These are phyloP conservation scores for Pogonocichla stellata DNA, from an alignment of 2,113 vertebrate genomes.

Conservation along the genomic window DNA sequence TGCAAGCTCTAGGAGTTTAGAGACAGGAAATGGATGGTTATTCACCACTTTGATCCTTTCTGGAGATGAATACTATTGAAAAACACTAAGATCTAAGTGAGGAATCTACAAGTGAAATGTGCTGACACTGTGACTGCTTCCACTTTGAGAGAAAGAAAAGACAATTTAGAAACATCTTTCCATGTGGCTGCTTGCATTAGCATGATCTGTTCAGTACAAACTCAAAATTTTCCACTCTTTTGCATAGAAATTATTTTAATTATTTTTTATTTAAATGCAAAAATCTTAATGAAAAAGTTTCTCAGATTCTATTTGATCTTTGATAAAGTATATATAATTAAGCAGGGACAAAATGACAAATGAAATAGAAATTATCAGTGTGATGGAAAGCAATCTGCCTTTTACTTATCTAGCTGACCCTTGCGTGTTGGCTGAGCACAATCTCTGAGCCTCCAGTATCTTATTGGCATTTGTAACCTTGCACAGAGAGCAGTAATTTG, in stretches of 20 bases:
- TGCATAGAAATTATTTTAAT: background rate
- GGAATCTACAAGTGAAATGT: background rate
- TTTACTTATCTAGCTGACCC: constrained; percentile 18
- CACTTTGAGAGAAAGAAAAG: background rate
- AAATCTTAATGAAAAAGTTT: background rate
- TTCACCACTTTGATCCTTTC: background rate
- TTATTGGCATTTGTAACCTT: constrained; percentile 29
- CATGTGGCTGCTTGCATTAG: background rate
- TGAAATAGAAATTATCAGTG: constrained; percentile 7
- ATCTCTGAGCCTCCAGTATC: background rate
- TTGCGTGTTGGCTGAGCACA: background rate
- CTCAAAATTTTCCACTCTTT: background rate
- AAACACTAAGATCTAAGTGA: background rate
- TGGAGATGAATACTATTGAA: background rate
- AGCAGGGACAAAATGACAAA: background rate
- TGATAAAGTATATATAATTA: background rate
- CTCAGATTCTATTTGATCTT: background rate
- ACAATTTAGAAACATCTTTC: background rate
- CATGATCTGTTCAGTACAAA: background rate
- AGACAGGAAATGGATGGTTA: background rate
- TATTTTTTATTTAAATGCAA: constrained; percentile 2
- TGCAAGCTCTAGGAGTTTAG: background rate
- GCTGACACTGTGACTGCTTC: background rate
- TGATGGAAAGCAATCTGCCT: background rate
- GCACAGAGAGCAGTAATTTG: constrained; percentile 36